Evolutionary conservation across 2,113 vertebrate genomes (phyloP).

Genomic region (Regulus satrapa): DNA sequence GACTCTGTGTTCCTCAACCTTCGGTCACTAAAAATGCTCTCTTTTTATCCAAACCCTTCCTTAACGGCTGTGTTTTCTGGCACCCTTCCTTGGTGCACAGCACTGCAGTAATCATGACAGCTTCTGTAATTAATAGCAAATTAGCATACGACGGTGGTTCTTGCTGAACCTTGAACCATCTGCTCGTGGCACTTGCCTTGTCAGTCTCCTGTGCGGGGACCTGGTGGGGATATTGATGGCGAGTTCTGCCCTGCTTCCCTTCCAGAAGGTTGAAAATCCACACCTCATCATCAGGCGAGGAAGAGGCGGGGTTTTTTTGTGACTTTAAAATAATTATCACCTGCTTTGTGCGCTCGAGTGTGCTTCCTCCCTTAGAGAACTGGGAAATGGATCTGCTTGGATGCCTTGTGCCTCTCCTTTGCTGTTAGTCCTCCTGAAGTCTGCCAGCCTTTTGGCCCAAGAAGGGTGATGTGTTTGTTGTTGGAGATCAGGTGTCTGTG

Average conservation of each 20-base stretch:
- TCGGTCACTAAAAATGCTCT: not conserved
- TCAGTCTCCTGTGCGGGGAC: not conserved
- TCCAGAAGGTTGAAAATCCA: not conserved
- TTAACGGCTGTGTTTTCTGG: not conserved
- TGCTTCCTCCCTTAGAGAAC: not conserved
- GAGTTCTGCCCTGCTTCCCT: not conserved
- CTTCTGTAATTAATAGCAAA: slow-evolving; percentile 56
- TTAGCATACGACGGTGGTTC: not conserved
- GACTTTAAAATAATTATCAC: not conserved
- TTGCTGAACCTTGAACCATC: not conserved
- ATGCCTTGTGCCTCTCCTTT: not conserved
- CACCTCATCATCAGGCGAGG: not conserved
- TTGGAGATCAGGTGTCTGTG: not conserved
- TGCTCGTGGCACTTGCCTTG: not conserved
- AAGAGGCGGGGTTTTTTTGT: not conserved
- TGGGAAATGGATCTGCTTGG: not conserved
- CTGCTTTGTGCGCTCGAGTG: not conserved
- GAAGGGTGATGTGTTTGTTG: fast-evolving
- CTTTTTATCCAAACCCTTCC: not conserved
- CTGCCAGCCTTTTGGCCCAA: not conserved
- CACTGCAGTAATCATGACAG: not conserved
- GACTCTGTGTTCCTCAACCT: not conserved
- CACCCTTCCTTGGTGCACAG: not conserved
- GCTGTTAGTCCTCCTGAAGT: not conserved
- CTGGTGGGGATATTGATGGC: not conserved